Evolutionary conservation across 2,888 invertebrate species (phyloP).

Genomic region (Tolmerus cingulatus): DNA sequence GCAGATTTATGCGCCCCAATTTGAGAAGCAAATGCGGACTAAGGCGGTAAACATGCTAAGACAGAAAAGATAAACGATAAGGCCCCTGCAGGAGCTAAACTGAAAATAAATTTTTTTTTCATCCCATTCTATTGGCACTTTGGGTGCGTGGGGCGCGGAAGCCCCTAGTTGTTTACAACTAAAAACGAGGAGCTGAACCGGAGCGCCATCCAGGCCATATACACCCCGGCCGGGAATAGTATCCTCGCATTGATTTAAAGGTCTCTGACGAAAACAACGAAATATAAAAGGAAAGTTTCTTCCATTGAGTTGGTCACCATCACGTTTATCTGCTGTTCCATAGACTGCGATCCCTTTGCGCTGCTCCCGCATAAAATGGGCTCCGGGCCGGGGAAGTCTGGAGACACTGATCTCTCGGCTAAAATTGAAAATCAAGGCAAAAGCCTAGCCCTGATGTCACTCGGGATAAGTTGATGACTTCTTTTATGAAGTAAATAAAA

Average conservation of each 20-base stretch:
- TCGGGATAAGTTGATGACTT: slow-evolving; percentile 28
- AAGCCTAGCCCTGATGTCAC: slow-evolving; percentile 26
- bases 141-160: background rate
- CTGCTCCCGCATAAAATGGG: background rate
- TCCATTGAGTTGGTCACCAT: background rate
- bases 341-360: background rate
- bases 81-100: background rate
- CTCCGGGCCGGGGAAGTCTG: background rate
- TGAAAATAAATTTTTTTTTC: slow-evolving; percentile 12
- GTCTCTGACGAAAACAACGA: slow-evolving; percentile 22
- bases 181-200: slow-evolving; percentile 6
- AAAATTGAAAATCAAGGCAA: slow-evolving; percentile 33
- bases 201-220: background rate
- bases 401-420: slow-evolving; percentile 4
- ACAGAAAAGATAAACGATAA: slow-evolving; percentile 20
- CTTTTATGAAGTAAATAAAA: slow-evolving; percentile 26
- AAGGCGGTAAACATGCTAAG: background rate
- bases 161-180: slow-evolving; percentile 34
- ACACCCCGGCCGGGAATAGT: background rate
- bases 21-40: slow-evolving; percentile 6
- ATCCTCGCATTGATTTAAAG: slow-evolving; percentile 15
- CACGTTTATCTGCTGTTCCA: background rate
- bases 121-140: background rate
- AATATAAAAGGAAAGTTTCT: background rate
- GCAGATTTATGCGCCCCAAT: slow-evolving; percentile 17